Percentiles rank a stretch among this genome's conserved stretches.
phyloP scores from a whole-genome alignment of 2,888 invertebrate genomes.

The Orthosia gothica region DNA sequence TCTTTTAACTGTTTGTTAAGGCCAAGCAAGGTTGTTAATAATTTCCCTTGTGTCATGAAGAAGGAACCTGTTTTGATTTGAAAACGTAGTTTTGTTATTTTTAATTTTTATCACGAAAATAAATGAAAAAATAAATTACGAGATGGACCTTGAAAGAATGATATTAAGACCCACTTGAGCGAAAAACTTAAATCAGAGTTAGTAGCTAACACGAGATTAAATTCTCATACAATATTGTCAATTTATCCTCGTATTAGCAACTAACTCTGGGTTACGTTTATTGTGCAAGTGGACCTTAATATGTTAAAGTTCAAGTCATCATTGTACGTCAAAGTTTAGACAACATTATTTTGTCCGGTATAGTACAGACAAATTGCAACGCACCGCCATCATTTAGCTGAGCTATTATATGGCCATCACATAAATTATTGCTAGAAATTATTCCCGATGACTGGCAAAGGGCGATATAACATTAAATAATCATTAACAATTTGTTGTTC shows the following conservation, averaged over 20 bases:
- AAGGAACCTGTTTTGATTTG: background rate
- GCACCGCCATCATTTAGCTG: background rate
- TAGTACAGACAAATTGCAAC: background rate
- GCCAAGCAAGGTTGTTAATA: background rate
- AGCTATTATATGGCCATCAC: no score
- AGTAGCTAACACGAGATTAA: no score
- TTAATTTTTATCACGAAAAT: background rate
- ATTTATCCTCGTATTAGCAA: no score
- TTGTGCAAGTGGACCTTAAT: no score
- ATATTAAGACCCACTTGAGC: no score
- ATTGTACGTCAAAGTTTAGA: background rate
- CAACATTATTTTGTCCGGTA: background rate
- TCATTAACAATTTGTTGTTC: background rate
- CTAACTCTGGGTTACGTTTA: no score
- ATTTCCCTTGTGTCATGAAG: background rate
- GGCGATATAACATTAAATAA: slow-evolving; percentile 3
- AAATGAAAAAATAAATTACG: no score
- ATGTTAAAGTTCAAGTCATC: background rate
- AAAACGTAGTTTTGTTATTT: background rate
- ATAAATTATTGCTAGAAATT: background rate
- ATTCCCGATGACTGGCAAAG: slow-evolving; percentile 10
- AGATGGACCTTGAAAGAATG: background rate
- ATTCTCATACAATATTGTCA: no score
- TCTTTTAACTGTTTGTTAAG: slow-evolving; percentile 14
- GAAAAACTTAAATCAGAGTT: no score